Evolutionary conservation across 2,888 invertebrate species (phyloP), one percentile per base, ranked within the genome.

Genomic region (Megaustenia siamemsis): DNA sequence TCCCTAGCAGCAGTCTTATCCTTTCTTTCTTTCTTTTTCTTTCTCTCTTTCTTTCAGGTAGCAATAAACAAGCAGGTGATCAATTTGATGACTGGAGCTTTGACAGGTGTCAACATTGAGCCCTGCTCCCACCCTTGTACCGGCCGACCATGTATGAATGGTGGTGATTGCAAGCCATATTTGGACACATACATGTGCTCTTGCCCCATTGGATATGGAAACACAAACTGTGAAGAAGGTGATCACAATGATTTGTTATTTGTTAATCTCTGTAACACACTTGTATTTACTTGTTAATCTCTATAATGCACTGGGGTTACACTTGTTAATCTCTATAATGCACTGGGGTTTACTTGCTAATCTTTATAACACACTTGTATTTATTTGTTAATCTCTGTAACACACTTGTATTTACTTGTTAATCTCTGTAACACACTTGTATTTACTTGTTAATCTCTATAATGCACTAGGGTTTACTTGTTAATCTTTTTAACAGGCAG

Each of bases 71-170:
- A 97, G 78, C 96, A 96, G 88, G 96, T 96, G 28, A 93, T 97
- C 83, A 96, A 97, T 10, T 96, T 98, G 85, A 96, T 98, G 86
- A 96, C 97, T 0, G 97, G 98, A 90, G 98, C 98, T 0, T 95
- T 98, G 77, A 96, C 97, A 0, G 98, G 98, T 21, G 96, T 97
- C 73, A 98, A 98, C 93, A 97, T 98, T 0, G 97, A 97, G 92
- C 98, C 98, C 94, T 98, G 98, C 89, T 92, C 93, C 53, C 95
- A 95, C 89, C 93, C 94, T 0, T 95, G 95, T 90, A 92, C 91
- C 35, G 93, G 92, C 15, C 89, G 91, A 75, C 95, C 95, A 21
- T 95, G 95, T 89, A 91, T 93, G 87, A 94, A 94, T 86, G 92
- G 92, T 18, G 95, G 95, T 3, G 90, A 92, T 60, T 95, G 95